A percentile compares a stretch with the other conserved stretches of the same genome.
These are phyloP conservation scores for Columba guinea DNA, from an alignment of 2,797 vertebrate species.

Conservation along the genomic window DNA sequence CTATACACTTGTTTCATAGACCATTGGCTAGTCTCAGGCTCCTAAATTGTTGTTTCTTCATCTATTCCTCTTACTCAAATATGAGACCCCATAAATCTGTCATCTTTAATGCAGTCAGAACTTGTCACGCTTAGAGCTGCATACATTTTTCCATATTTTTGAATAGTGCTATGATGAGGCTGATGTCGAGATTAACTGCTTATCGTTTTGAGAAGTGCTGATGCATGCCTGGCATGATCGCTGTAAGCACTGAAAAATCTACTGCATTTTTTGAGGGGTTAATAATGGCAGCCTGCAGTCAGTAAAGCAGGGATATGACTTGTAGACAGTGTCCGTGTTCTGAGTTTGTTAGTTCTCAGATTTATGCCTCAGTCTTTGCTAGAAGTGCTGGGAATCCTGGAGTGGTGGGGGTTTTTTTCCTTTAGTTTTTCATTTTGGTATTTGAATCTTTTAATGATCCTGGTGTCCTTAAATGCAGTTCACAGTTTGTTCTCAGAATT, in stretches of 20 bases:
- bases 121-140: not conserved
- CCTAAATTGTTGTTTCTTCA: conserved; percentile 2
- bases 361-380: not conserved
- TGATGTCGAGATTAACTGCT: not conserved
- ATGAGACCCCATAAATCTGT: conserved; percentile 39
- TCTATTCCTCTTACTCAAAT: conserved; percentile 15
- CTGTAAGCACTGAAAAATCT: not conserved
- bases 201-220: not conserved
- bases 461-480: not conserved
- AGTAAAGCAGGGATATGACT: not conserved
- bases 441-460: not conserved
- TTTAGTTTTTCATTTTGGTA: not conserved
- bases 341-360: not conserved
- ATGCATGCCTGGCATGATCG: fast-evolving
- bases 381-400: not conserved
- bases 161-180: not conserved
- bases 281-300: not conserved
- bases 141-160: not conserved
- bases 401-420: fast-evolving
- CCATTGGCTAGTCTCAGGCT: not conserved
- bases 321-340: not conserved
- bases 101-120: not conserved
- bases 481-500: not conserved
- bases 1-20: not conserved
- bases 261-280: not conserved